Percentiles rank a stretch among this genome's conserved stretches.
Conservation (phyloP, 2,888 invertebrate genomes). For the Sarcophaga carnaria region DNA sequence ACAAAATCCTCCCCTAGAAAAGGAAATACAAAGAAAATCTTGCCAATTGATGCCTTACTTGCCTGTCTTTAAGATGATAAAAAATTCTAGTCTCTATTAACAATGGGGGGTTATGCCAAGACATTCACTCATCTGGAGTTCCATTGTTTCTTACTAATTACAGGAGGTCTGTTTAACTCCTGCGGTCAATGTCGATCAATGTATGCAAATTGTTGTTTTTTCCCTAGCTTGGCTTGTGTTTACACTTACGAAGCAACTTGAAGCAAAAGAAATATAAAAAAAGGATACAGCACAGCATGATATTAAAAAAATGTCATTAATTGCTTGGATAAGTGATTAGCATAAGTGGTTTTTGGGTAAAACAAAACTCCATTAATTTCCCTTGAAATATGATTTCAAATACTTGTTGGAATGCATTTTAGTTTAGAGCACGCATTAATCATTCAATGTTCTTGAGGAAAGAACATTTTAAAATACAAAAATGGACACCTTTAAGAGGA, state of each 20-base stretch:
- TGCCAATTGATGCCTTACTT: conserved; percentile 7
- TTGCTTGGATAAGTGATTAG: not conserved
- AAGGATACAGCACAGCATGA: not conserved
- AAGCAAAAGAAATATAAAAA: not conserved
- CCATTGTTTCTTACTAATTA: conserved; percentile 3
- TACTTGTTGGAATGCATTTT: too few relatives aligned
- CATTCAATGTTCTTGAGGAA: too few relatives aligned
- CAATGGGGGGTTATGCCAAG: conserved; percentile 26
- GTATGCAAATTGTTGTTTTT: conserved; percentile 13
- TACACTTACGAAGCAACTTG: not conserved
- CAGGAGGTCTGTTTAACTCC: not conserved
- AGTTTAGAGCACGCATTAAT: too few relatives aligned
- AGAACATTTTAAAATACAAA: too few relatives aligned
- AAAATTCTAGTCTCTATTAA: not conserved
- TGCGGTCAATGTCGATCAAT: conserved; percentile 4
- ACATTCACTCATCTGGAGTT: not conserved
- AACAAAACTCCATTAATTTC: not conserved
- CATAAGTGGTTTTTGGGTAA: not conserved
- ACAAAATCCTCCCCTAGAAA: not conserved
- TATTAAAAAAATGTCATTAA: not conserved
- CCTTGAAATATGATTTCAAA: too few relatives aligned
- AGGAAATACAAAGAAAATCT: not conserved
- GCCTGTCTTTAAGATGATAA: conserved; percentile 20
- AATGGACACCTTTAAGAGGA: too few relatives aligned
- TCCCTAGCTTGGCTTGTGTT: not conserved